These are phyloP conservation scores for Cheirogaleus major DNA, from an alignment of 2,797 vertebrate genomes.

Conservation along the genomic window DNA sequence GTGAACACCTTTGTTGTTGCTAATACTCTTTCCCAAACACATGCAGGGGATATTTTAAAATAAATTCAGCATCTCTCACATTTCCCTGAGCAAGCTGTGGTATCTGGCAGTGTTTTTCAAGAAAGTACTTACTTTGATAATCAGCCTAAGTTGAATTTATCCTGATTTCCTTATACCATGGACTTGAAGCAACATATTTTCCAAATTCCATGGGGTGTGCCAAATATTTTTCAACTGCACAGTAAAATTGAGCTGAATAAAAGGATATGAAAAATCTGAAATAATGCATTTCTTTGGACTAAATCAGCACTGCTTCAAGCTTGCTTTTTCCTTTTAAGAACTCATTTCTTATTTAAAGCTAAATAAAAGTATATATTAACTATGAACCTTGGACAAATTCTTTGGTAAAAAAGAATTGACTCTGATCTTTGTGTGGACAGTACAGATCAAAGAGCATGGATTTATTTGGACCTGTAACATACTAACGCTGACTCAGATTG, in stretches of 20 bases:
- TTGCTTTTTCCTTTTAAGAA: conserved; percentile 17
- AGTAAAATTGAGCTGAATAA: conserved; percentile 32
- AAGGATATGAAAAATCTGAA: conserved; percentile 17
- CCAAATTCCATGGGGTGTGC: neutral
- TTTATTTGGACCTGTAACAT: neutral
- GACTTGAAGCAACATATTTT: neutral
- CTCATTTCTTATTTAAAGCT: conserved; percentile 17
- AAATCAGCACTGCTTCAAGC: conserved; percentile 47
- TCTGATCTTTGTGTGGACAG: neutral
- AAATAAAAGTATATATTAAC: conserved; percentile 25
- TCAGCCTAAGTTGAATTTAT: conserved; percentile 41
- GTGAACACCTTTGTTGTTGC: neutral
- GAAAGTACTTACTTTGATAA: conserved; percentile 54
- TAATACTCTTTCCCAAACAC: neutral
- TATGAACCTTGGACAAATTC: neutral
- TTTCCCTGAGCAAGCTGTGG: neutral
- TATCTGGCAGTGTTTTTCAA: conserved; percentile 32
- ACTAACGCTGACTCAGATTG: neutral
- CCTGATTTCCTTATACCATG: neutral
- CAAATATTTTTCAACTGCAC: neutral
- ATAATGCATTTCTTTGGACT: conserved; percentile 51
- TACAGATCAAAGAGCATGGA: neutral
- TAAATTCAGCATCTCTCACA: neutral
- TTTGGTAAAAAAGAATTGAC: neutral
- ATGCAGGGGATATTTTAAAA: neutral